Conservation (phyloP, 2,888 invertebrate species). For the Thyatira batis region DNA sequence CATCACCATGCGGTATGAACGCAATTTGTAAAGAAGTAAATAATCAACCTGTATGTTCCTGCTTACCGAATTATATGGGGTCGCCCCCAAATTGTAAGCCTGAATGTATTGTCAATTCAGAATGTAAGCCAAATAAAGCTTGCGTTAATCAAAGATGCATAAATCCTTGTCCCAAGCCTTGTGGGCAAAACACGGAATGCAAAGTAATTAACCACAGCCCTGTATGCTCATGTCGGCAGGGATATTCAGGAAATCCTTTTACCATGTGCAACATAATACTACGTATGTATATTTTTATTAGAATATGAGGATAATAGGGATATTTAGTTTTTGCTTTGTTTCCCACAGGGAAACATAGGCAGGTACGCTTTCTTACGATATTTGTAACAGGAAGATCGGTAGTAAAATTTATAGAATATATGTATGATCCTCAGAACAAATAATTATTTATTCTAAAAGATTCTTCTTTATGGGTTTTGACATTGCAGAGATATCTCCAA, state of each 20-base stretch:
- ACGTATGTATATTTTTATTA: constrained; percentile 69
- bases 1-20: constrained; percentile 88
- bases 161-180: constrained; percentile 87
- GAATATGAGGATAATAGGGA: neutral
- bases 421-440: neutral
- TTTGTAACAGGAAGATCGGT: too few species aligned
- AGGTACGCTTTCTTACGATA: too few species aligned
- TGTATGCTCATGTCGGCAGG: constrained; percentile 86
- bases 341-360: too few species aligned
- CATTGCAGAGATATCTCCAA: constrained; percentile 55
- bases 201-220: constrained; percentile 88
- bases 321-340: constrained; percentile 20
- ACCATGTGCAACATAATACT: constrained; percentile 81
- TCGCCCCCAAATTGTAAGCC: constrained; percentile 85
- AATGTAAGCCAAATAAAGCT: constrained; percentile 85
- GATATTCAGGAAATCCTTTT: constrained; percentile 87
- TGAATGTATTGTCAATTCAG: constrained; percentile 85
- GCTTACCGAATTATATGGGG: constrained; percentile 85
- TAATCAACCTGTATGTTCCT: constrained; percentile 87
- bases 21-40: constrained; percentile 88
- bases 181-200: constrained; percentile 86
- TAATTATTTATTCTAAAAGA: constrained; percentile 7
- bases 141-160: constrained; percentile 86
- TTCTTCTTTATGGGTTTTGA: too few species aligned
- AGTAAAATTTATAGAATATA: too few species aligned